A percentile compares a stretch with the other conserved stretches of the same genome.
These are phyloP conservation scores for Magallana gigas DNA, from an alignment of 1,140 invertebrate species.

Conservation along the genomic window DNA sequence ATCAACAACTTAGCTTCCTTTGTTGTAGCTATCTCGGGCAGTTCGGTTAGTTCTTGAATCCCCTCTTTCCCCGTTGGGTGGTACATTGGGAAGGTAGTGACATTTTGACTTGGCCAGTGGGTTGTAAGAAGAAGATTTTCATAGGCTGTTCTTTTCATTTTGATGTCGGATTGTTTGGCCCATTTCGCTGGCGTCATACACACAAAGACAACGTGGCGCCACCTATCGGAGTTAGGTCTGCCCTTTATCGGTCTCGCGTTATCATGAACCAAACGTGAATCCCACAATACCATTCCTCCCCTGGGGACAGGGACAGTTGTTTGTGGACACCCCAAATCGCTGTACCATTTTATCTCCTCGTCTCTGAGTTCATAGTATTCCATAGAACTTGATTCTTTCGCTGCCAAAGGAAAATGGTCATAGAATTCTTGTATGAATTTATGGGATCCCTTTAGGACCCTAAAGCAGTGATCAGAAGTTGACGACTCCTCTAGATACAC, in stretches of 20 bases:
- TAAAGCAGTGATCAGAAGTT: slow-evolving; percentile 53
- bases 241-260: slow-evolving; percentile 51
- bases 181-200: slow-evolving; percentile 62
- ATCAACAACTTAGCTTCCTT: slow-evolving; percentile 55
- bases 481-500: slow-evolving; percentile 59
- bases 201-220: slow-evolving; percentile 60
- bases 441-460: slow-evolving; percentile 60
- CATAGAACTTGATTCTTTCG: neutral
- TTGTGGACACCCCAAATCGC: slow-evolving; percentile 36
- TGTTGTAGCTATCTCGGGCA: slow-evolving; percentile 59
- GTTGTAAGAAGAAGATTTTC: slow-evolving; percentile 54
- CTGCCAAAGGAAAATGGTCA: slow-evolving; percentile 45
- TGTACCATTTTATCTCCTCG: slow-evolving; percentile 55
- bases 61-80: neutral
- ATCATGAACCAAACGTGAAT: slow-evolving; percentile 61
- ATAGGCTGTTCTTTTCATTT: slow-evolving; percentile 47
- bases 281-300: slow-evolving; percentile 62
- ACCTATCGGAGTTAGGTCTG: slow-evolving; percentile 53
- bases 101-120: slow-evolving; percentile 58
- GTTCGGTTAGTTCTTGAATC: slow-evolving; percentile 15
- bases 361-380: slow-evolving; percentile 53
- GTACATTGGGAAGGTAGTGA: slow-evolving; percentile 40
- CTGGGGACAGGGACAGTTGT: slow-evolving; percentile 59
- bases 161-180: slow-evolving; percentile 52
- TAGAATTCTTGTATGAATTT: slow-evolving; percentile 58